phyloP scores from a whole-genome alignment of 2,888 invertebrate species.

The Corbicula japonica region DNA sequence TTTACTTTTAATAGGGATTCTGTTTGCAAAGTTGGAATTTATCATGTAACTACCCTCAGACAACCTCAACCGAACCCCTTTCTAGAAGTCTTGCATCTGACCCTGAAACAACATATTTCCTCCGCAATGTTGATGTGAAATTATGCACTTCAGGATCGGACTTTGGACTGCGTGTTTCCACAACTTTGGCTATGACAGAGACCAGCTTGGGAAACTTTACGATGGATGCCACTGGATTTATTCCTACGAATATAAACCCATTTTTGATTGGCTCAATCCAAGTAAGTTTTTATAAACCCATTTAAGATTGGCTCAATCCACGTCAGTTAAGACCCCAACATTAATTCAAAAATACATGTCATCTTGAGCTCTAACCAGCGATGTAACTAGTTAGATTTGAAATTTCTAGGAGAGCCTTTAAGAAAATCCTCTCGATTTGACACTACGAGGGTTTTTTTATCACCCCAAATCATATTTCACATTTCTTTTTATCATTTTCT shows the following conservation, averaged over 20 bases:
- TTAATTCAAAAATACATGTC: neutral
- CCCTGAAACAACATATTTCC: no score
- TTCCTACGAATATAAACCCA: slow-evolving; percentile 98
- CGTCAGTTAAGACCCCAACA: neutral
- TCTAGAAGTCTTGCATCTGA: no score
- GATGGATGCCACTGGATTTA: slow-evolving; percentile 99
- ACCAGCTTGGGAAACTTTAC: slow-evolving; percentile 94
- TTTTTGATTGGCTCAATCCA: slow-evolving; percentile 95
- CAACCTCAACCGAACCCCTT: no score
- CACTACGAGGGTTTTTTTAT: neutral
- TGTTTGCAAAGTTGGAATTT: no score
- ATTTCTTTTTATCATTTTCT: neutral
- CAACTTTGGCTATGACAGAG: slow-evolving; percentile 94
- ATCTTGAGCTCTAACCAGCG: neutral
- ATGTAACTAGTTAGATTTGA: neutral
- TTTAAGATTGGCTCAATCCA: neutral
- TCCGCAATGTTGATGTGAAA: no score
- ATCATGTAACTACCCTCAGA: no score
- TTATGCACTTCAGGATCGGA: slow-evolving; percentile 94
- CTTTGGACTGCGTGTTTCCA: slow-evolving; percentile 98
- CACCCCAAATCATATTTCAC: neutral
- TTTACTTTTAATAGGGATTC: no score
- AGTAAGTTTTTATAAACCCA: slow-evolving; percentile 88
- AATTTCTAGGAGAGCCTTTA: neutral
- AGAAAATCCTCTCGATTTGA: neutral